Conservation (phyloP, 2,113 vertebrate species). For the Condylura cristata region DNA sequence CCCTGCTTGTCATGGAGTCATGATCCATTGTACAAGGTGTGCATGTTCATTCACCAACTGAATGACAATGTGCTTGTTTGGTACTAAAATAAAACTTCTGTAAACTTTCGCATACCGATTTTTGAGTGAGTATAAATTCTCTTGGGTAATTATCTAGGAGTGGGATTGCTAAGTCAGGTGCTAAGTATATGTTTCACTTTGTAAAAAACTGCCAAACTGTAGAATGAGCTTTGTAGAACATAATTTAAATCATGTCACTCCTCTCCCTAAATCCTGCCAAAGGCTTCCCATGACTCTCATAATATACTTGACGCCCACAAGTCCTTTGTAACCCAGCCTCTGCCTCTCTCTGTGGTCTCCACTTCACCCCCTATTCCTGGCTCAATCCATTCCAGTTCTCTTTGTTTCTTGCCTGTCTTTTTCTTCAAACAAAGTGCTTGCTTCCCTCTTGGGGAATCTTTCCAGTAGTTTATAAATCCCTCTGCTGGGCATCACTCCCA, state of each 20-base stretch:
- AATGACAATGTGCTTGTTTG: not conserved
- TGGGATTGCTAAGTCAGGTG: conserved; percentile 22
- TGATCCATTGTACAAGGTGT: not conserved
- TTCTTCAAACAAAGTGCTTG: not conserved
- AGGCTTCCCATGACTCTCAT: conserved; percentile 24
- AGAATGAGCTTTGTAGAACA: conserved; percentile 11
- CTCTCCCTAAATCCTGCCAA: conserved; percentile 17
- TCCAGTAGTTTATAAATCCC: not conserved
- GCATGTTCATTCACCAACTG: not conserved
- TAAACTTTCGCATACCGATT: not conserved
- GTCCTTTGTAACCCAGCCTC: not conserved
- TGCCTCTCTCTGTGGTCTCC: not conserved
- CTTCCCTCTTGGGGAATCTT: not conserved
- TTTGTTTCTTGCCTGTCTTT: not conserved
- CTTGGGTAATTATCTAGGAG: conserved; percentile 19
- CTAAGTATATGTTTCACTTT: conserved; percentile 38
- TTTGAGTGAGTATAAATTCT: not conserved
- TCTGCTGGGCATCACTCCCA: not conserved
- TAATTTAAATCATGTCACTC: conserved; percentile 17
- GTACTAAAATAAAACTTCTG: not conserved
- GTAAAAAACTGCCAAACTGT: not conserved
- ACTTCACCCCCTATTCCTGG: not conserved
- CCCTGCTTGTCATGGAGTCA: not conserved
- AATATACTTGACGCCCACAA: not conserved
- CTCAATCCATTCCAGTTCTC: not conserved